Percentiles rank a stretch among this genome's conserved stretches.
These are phyloP conservation scores for Neelides sp. DNA, from an alignment of 1,140 invertebrate species.

Conservation along the genomic window DNA sequence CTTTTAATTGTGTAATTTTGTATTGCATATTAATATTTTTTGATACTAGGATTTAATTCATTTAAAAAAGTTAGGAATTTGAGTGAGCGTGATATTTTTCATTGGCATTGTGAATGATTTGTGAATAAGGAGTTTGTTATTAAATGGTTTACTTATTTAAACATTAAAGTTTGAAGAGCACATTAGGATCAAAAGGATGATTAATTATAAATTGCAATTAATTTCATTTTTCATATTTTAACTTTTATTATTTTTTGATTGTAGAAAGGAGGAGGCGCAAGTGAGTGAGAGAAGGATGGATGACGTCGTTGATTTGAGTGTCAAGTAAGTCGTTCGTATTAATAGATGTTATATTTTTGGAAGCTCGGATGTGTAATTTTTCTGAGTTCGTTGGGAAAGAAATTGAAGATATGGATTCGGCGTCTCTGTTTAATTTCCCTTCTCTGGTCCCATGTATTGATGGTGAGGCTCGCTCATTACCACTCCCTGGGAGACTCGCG, in stretches of 20 bases:
- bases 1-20: too few relatives aligned
- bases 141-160: too few relatives aligned
- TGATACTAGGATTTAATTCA: too few relatives aligned
- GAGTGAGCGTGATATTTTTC: background rate
- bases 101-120: background rate
- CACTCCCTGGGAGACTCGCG: too few relatives aligned
- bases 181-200: background rate
- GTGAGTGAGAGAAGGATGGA: conserved; percentile 36
- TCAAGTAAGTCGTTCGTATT: conserved; percentile 45
- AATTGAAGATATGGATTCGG: too few relatives aligned
- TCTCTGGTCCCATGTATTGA: too few relatives aligned
- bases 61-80: background rate
- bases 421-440: too few relatives aligned
- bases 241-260: conserved; percentile 1
- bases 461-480: too few relatives aligned
- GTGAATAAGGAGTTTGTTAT: too few relatives aligned
- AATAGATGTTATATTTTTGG: background rate
- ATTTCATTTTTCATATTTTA: background rate
- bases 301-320: conserved; percentile 58
- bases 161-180: too few relatives aligned
- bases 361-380: background rate
- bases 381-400: too few relatives aligned
- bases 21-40: too few relatives aligned
- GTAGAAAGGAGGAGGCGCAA: conserved; percentile 25
- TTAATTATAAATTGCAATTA: background rate